Conservation (phyloP, 2,888 invertebrate genomes). For the Dascillus cervinus region DNA sequence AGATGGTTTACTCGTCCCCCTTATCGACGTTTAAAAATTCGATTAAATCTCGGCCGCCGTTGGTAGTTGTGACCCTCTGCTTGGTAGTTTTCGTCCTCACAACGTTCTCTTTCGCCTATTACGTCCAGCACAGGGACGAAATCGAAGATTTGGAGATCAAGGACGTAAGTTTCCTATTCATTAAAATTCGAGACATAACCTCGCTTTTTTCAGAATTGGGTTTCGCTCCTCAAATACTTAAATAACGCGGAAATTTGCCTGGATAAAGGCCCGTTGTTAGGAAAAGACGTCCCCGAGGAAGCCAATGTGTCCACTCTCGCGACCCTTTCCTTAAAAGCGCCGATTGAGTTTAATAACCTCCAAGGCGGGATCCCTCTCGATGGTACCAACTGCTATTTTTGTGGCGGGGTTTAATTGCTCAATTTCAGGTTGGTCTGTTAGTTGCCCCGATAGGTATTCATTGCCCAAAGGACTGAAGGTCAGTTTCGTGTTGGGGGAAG, state of each 20-base stretch:
- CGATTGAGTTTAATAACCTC: neutral
- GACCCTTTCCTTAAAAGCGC: neutral
- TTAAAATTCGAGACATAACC: too few relatives aligned
- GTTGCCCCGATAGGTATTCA: slow-evolving; percentile 4
- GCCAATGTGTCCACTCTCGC: neutral
- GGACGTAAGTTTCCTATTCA: slow-evolving; percentile 11
- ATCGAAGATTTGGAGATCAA: slow-evolving; percentile 14
- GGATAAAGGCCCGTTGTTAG: neutral
- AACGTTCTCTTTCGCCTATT: slow-evolving; percentile 17
- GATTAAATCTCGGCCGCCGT: slow-evolving; percentile 14
- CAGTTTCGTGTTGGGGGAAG: slow-evolving; percentile 4
- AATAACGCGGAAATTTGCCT: slow-evolving; percentile 5
- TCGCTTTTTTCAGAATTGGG: slow-evolving; percentile 9
- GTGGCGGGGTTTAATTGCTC: neutral
- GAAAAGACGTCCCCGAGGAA: neutral
- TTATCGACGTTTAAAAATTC: slow-evolving; percentile 8
- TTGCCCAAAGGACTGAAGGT: slow-evolving; percentile 5
- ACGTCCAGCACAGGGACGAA: slow-evolving; percentile 14
- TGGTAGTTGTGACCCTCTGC: slow-evolving; percentile 18
- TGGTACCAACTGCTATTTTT: neutral
- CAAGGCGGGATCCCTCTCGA: slow-evolving; percentile 5
- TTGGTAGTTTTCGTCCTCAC: slow-evolving; percentile 16
- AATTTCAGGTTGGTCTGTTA: slow-evolving; percentile 10
- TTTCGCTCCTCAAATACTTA: slow-evolving; percentile 8
- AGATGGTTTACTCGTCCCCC: slow-evolving; percentile 5